A percentile compares a stretch with the other conserved stretches of the same genome.
These are phyloP conservation scores for Xenotilapia flavipinnis DNA, from an alignment of 2,113 vertebrate species.

Conservation along the genomic window DNA sequence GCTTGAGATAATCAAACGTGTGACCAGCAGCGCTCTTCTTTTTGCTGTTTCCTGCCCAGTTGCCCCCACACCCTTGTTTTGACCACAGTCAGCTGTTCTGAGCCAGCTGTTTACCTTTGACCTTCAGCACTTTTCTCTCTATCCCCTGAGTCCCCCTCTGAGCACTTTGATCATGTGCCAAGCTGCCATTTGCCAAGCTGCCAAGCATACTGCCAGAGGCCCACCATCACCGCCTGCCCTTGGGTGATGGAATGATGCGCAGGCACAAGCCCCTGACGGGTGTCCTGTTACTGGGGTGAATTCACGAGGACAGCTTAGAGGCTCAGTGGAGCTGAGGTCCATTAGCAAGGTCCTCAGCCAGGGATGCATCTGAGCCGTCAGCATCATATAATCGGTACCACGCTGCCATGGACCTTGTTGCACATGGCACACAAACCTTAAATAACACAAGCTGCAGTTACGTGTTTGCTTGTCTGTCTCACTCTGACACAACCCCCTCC, in stretches of 20 bases:
- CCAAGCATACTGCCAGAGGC: constrained; percentile 16
- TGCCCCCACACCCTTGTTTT: neutral
- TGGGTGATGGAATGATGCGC: constrained; percentile 4
- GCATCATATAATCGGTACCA: neutral
- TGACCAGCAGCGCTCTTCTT: neutral
- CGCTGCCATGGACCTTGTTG: neutral
- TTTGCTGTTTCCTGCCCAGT: neutral
- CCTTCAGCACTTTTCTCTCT: constrained; percentile 15
- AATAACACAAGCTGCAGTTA: neutral
- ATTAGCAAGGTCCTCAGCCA: constrained; percentile 13
- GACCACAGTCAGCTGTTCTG: neutral
- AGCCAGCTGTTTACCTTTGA: constrained; percentile 41
- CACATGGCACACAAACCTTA: neutral
- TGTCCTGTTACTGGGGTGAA: constrained; percentile 26
- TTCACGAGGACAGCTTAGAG: neutral
- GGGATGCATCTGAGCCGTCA: neutral
- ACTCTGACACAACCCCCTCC: neutral
- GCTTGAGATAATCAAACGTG: neutral
- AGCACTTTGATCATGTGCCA: constrained; percentile 31
- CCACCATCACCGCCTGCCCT: neutral
- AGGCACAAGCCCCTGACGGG: constrained; percentile 4
- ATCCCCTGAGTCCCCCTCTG: neutral
- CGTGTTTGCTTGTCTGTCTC: neutral
- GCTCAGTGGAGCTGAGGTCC: constrained; percentile 11
- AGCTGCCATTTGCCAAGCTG: constrained; percentile 33